Evolutionary conservation across 2,888 invertebrate genomes (phyloP), one percentile per base, ranked within the genome.

Genomic region (Meiosimyza platycephala): DNA sequence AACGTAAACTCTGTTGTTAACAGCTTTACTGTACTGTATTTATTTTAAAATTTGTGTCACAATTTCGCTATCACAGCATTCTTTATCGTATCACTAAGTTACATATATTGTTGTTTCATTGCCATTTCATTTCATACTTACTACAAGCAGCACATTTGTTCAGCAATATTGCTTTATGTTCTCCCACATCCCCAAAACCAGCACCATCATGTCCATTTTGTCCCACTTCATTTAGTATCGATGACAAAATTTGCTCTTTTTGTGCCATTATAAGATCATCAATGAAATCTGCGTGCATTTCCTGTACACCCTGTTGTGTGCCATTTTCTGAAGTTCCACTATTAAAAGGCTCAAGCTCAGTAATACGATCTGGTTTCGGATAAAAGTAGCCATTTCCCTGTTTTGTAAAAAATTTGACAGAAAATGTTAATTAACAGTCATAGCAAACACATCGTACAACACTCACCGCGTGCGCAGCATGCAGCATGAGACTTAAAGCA

Each of bases 121-220:
- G 18, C 60, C 28, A 3, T 11, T 9, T 33, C 28, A 18, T 59
- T 48, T 22, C 52, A 33, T 77, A 85, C 86, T 86, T 78, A 85
- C 85, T 80, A 77, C 85, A 85, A 55, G 76, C 73, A 74, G 85
- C 86, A 60, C 85, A 85, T 71, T 81, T 82, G 72, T 83, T 85
- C 59, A 77, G 72, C 18, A 72, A 72, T 68, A 80, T 78, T 16
- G 78, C 79, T 77, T 82, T 83, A 57, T 59, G 71, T 12, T 71
- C 74, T 9, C 57, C 71, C 1, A n/a, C 47, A 22, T 50, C 54
- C 28, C 11, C 72, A 13, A 28, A 28, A 54, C 28, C 73, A 1
- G 3, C 15, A 71, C 12, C 13, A 28, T 15, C 3, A 9, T 9
- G 0, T 22, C 52, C 0, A 16, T 0, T 16, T 63, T 76, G 11